Base-by-base conservation (phyloP, 2,888 invertebrate species). In the Parochlus steinenii region DNA sequence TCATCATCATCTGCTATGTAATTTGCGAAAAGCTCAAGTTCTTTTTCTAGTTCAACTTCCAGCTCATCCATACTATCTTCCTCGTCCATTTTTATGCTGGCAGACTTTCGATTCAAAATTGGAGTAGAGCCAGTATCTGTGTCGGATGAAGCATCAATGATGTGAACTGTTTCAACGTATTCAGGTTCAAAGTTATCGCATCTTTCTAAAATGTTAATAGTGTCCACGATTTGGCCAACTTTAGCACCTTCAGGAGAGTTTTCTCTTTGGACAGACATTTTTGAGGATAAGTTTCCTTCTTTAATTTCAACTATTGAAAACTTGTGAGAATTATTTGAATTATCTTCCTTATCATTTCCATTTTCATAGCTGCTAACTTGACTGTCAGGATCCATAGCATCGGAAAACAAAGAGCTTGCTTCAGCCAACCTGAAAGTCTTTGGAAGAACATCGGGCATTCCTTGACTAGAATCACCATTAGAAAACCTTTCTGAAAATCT, bases 361-460 rank as follows among this genome's bases (percentile, higher is more conserved):
- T n/a, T n/a, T n/a, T n/a, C n/a, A n/a, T n/a, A n/a, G n/a, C n/a
- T n/a, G n/a, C n/a, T n/a, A n/a, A n/a, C n/a, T n/a, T 11, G 31
- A 3, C 14, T 40, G 17, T 47, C 51, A 47, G 71, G 64, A 16
- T 63, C 58, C 1, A 74, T 74, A 42, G 77, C 74, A 55, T 73
- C 71, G 6, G 73, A 72, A 52, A 78, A 77, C 8, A 76, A 61
- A 24, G 66, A 65, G 51, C 77, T 77, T 42, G 74, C 71, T 47
- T 73, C 66, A 8, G 74, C 64, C 37, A 77, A 55, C n/a, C n/a
- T n/a, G n/a, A n/a, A 73, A 2, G 73, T 70, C 51, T 67, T 66
- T 44, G 67, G 65, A 52, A 65, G 53, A 33, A 63, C 54, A 40
- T 59, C 55, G 6, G 63, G 61, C 36, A 63, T 46, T 11, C 58